Conservation (phyloP, 2,797 vertebrate species). For the Onychomys torridus region DNA sequence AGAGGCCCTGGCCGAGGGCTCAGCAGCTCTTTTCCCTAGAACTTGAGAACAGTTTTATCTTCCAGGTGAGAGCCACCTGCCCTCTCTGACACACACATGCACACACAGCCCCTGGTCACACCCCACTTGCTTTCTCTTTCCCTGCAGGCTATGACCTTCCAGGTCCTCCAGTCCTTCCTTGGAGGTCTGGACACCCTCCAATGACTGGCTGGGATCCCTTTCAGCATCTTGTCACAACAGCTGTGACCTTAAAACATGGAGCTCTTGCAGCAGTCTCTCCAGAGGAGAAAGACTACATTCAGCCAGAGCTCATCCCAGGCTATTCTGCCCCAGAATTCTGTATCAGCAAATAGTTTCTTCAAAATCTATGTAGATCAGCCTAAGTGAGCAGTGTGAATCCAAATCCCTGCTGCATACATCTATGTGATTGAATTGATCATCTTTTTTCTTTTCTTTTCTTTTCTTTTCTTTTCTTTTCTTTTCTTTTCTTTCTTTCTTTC, state of each 20-base stretch:
- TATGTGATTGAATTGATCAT: background rate
- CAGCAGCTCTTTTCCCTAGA: background rate
- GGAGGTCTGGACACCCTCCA: background rate
- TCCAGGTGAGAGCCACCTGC: background rate
- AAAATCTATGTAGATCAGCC: constrained; percentile 17
- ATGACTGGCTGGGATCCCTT: background rate
- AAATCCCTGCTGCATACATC: background rate
- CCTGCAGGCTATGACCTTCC: background rate
- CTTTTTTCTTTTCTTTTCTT: no score
- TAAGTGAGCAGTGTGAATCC: constrained; percentile 34
- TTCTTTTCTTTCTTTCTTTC: no score
- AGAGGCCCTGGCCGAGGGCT: background rate
- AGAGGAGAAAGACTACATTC: background rate
- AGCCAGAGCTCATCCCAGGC: background rate
- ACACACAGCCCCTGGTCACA: no score
- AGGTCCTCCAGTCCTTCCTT: background rate
- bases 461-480: no score
- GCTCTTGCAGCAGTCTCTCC: background rate
- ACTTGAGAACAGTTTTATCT: background rate
- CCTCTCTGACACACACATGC: background rate
- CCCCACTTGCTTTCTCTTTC: background rate
- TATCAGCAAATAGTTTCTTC: constrained; percentile 46
- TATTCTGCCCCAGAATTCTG: background rate
- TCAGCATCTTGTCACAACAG: constrained; percentile 12
- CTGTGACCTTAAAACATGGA: constrained; percentile 31